Percentiles rank a stretch among this genome's conserved stretches.
Conservation (phyloP, 1,140 invertebrate genomes). For the Scaptodrosophila lebanonensis region DNA sequence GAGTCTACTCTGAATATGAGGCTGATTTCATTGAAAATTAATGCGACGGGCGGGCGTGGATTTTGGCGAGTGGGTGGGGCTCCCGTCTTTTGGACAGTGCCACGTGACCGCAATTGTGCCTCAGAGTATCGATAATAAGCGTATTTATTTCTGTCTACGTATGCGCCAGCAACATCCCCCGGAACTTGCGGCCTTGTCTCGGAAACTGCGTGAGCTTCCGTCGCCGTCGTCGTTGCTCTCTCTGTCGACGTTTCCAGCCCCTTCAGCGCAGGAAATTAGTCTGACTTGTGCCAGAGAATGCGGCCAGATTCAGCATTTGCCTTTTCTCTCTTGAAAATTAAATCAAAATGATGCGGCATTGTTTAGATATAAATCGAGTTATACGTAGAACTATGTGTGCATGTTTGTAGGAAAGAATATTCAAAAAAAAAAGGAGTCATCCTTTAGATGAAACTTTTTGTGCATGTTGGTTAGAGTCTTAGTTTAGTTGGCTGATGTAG, state of each 20-base stretch:
- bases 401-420: neutral
- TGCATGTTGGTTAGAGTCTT: no score
- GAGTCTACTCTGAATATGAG: conserved; percentile 49
- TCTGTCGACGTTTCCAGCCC: no score
- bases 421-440: neutral
- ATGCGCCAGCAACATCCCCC: conserved; percentile 17
- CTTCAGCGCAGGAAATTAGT: conserved; percentile 54
- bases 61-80: conserved; percentile 14
- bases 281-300: conserved; percentile 20
- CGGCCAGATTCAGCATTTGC: conserved; percentile 8
- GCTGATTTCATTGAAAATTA: conserved; percentile 72
- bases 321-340: conserved; percentile 42
- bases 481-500: no score
- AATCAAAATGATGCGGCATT: conserved; percentile 49
- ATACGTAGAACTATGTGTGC: conserved; percentile 1
- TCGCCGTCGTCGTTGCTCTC: neutral
- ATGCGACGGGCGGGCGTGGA: conserved; percentile 48
- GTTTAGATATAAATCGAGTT: conserved; percentile 1
- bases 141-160: conserved; percentile 45
- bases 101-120: conserved; percentile 77
- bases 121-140: conserved; percentile 77
- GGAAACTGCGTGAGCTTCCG: conserved; percentile 60
- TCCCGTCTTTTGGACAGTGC: no score
- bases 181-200: conserved; percentile 64
- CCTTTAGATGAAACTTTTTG: no score